A percentile compares a stretch with the other conserved stretches of the same genome.
Evolutionary conservation across 1,140 invertebrate genomes (phyloP).

Genomic region (Saccostrea cuccullata): DNA sequence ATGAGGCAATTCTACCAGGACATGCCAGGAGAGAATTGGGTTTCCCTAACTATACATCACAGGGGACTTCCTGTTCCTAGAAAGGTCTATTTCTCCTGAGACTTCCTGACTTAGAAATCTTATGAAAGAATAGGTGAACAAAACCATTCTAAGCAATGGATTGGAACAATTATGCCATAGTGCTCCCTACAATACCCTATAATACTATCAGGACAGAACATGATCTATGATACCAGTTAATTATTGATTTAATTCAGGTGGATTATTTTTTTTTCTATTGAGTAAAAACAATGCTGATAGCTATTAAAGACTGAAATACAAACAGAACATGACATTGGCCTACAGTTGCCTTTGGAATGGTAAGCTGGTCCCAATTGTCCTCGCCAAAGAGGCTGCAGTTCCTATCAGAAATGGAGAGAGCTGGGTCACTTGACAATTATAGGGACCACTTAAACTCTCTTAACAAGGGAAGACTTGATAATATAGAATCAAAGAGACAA

Average conservation of each 20-base stretch:
- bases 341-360: neutral
- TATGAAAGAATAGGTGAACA: neutral
- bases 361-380: neutral
- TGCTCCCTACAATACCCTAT: neutral
- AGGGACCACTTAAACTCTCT: neutral
- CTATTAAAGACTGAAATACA: constrained; percentile 23
- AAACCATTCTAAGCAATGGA: neutral
- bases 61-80: neutral
- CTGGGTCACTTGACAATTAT: neutral
- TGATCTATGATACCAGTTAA: neutral
- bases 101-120: neutral
- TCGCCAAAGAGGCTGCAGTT: neutral
- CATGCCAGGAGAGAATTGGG: neutral
- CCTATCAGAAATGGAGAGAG: neutral
- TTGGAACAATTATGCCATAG: neutral
- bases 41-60: neutral
- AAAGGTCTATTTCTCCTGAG: constrained; percentile 4
- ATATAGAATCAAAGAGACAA: constrained; percentile 12
- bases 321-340: neutral
- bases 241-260: constrained; percentile 24
- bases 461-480: neutral
- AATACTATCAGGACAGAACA: neutral
- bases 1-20: neutral
- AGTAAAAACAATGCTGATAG: neutral
- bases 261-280: constrained; percentile 11